These are phyloP conservation scores for Ctena decussata DNA, from an alignment of 2,888 invertebrate genomes.

Conservation along the genomic window DNA sequence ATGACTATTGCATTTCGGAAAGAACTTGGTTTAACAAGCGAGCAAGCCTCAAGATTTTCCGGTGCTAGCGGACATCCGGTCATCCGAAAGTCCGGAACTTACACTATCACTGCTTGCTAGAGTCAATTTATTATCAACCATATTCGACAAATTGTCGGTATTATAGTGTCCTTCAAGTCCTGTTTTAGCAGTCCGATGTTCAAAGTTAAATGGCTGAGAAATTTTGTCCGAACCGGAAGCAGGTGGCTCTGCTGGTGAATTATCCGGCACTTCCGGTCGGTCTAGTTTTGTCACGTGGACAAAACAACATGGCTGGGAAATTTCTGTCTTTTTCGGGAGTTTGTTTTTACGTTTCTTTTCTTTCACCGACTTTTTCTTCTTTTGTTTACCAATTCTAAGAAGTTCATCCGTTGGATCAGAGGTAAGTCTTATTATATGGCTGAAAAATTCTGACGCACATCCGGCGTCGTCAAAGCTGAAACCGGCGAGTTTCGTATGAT, in stretches of 20 bases:
- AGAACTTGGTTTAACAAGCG: too few species aligned
- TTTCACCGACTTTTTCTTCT: slow-evolving; percentile 81
- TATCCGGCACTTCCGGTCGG: slow-evolving; percentile 51
- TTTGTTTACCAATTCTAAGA: slow-evolving; percentile 89
- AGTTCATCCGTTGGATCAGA: slow-evolving; percentile 93
- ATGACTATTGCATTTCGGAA: too few species aligned
- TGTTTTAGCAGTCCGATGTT: slow-evolving; percentile 48
- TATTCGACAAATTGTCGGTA: slow-evolving; percentile 49
- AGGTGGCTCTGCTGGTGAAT: slow-evolving; percentile 20
- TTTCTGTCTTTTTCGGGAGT: slow-evolving; percentile 93
- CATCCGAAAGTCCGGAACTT: slow-evolving; percentile 74
- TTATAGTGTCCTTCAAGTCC: slow-evolving; percentile 30
- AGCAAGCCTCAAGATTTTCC: slow-evolving; percentile 34
- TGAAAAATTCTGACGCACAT: slow-evolving; percentile 90
- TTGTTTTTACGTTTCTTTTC: slow-evolving; percentile 84
- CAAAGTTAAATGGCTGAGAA: slow-evolving; percentile 62
- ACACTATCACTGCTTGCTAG: slow-evolving; percentile 70
- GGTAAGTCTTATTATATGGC: slow-evolving; percentile 89
- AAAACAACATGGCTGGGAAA: slow-evolving; percentile 94
- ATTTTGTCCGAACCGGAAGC: slow-evolving; percentile 36
- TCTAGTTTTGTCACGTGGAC: slow-evolving; percentile 94
- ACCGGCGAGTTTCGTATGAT: slow-evolving; percentile 92
- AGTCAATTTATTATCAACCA: slow-evolving; percentile 61
- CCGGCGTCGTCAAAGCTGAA: slow-evolving; percentile 93
- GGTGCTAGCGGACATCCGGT: slow-evolving; percentile 54